Conservation (phyloP, 2,888 invertebrate genomes). For the Andrena haemorrhoa region DNA sequence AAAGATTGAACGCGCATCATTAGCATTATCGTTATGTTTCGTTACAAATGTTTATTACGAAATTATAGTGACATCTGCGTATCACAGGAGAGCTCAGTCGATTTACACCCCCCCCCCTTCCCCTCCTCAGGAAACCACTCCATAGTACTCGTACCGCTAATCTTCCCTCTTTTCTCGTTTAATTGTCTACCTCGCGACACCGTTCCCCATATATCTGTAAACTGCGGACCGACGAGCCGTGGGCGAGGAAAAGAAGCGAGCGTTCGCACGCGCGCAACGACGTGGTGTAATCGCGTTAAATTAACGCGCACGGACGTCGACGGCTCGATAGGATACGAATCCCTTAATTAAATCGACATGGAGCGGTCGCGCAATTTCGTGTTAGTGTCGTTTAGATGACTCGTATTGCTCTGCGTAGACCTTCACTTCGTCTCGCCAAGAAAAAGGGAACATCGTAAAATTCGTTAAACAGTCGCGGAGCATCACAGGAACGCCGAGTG, state of each 20-base stretch:
- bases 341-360: slow-evolving; percentile 38
- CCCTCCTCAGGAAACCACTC: slow-evolving; percentile 68
- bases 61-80: slow-evolving; percentile 76
- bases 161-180: slow-evolving; percentile 3
- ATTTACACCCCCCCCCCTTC: slow-evolving; percentile 46
- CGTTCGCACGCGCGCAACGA: neutral
- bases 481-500: slow-evolving; percentile 44
- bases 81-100: slow-evolving; percentile 79
- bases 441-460: slow-evolving; percentile 38
- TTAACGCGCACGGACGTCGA: too few relatives aligned
- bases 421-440: slow-evolving; percentile 32
- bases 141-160: slow-evolving; percentile 44
- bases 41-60: slow-evolving; percentile 73
- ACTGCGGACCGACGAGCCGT: neutral
- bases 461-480: slow-evolving; percentile 59
- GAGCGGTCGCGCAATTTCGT: slow-evolving; percentile 63
- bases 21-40: slow-evolving; percentile 59
- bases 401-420: slow-evolving; percentile 66
- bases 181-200: neutral
- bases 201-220: slow-evolving; percentile 10
- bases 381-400: slow-evolving; percentile 51
- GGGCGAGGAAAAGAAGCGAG: neutral
- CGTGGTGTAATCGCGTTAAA: neutral
- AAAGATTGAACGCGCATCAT: slow-evolving; percentile 63
- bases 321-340: too few relatives aligned